Conservation (phyloP, 2,888 invertebrate species). For the Mesoligia furuncula region DNA sequence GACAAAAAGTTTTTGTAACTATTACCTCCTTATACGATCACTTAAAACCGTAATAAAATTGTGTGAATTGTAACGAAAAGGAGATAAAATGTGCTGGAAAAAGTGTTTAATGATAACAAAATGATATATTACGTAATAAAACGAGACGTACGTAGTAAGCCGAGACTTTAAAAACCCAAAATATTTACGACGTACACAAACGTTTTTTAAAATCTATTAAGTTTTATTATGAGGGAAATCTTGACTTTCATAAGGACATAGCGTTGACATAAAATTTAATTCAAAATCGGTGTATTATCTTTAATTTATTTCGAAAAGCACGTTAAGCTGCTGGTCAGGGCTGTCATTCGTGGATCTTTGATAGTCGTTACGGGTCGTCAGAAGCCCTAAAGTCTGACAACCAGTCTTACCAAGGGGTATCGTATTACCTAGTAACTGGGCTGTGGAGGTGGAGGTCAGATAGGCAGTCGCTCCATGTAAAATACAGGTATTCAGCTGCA, state of each 20-base stretch:
- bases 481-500: too few species aligned
- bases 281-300: background rate
- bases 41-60: slow-evolving; percentile 21
- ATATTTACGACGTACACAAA: slow-evolving; percentile 26
- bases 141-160: background rate
- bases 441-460: too few species aligned
- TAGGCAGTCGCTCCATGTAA: too few species aligned
- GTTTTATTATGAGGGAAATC: background rate
- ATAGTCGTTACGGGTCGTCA: too few species aligned
- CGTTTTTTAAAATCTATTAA: background rate
- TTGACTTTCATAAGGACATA: background rate
- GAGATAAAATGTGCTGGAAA: slow-evolving; percentile 18
- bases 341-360: too few species aligned
- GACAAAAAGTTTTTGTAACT: background rate
- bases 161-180: slow-evolving; percentile 16
- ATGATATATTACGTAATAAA: background rate
- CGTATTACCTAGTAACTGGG: too few species aligned
- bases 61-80: slow-evolving; percentile 18
- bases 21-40: background rate
- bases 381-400: too few species aligned
- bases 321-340: too few species aligned
- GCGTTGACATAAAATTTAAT: background rate
- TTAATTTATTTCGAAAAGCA: background rate
- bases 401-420: too few species aligned
- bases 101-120: slow-evolving; percentile 36